A percentile compares a stretch with the other conserved stretches of the same genome.
These are phyloP conservation scores for Gadus chalcogrammus DNA, from an alignment of 2,113 vertebrate genomes.

Conservation along the genomic window DNA sequence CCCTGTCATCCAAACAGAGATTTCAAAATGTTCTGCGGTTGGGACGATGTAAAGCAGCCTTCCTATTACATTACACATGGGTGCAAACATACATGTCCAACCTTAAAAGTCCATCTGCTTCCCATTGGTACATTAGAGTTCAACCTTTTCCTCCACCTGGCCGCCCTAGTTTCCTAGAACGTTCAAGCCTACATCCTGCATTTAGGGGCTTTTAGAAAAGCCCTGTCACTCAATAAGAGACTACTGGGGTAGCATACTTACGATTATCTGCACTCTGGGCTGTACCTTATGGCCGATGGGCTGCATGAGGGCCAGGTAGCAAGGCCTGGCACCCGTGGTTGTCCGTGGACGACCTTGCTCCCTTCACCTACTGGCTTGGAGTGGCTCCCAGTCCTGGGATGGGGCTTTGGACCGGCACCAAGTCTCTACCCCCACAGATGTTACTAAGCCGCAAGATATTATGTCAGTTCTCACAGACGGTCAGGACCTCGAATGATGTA, in stretches of 20 bases:
- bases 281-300: constrained; percentile 57
- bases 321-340: constrained; percentile 63
- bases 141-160: constrained; percentile 50
- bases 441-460: constrained; percentile 74
- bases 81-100: constrained; percentile 41
- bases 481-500: constrained; percentile 60
- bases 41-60: constrained; percentile 15
- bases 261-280: constrained; percentile 62
- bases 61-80: constrained; percentile 35
- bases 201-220: constrained; percentile 74
- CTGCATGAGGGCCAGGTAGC: constrained; percentile 63
- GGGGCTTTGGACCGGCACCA: constrained; percentile 77
- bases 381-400: constrained; percentile 78
- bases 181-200: constrained; percentile 68
- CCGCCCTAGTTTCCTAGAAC: constrained; percentile 51
- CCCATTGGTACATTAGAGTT: constrained; percentile 41
- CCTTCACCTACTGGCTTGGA: constrained; percentile 78
- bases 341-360: constrained; percentile 82
- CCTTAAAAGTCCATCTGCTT: constrained; percentile 54
- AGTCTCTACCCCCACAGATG: constrained; percentile 80
- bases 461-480: constrained; percentile 66
- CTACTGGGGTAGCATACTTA: constrained; percentile 60
- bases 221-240: constrained; percentile 66
- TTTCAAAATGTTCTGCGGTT: constrained; percentile 14
- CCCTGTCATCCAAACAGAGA: constrained; percentile 8